Conservation (phyloP, 2,113 vertebrate species). For the Pituophis catenifer region DNA sequence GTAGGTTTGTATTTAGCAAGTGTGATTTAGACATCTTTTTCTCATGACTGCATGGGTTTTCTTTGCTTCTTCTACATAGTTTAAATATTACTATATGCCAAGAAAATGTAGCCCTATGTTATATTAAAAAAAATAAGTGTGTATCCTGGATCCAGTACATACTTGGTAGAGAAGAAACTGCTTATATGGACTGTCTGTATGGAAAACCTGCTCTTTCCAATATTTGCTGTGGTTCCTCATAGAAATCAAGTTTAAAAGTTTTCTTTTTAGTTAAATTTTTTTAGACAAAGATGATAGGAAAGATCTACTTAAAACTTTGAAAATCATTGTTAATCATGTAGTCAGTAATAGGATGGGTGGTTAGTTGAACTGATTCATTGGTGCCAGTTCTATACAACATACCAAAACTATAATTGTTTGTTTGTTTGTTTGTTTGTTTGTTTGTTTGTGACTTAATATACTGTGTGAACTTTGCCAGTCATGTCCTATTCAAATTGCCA, state of each 20-base stretch:
- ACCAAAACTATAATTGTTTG: not conserved
- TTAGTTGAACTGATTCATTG: not conserved
- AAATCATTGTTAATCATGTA: not conserved
- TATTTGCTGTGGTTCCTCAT: not conserved
- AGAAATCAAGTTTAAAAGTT: not conserved
- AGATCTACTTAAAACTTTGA: not conserved
- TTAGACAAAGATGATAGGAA: not conserved
- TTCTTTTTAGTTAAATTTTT: not conserved
- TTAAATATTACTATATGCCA: not conserved
- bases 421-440: too few relatives aligned
- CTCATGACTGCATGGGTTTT: not conserved
- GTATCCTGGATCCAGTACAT: not conserved
- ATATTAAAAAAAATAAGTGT: not conserved
- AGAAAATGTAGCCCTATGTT: not conserved
- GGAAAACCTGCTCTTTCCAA: not conserved
- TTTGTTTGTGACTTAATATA: not conserved
- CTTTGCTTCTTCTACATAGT: not conserved
- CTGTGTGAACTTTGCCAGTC: not conserved
- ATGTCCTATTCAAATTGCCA: not conserved
- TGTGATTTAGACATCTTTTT: not conserved
- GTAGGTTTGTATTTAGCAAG: not conserved
- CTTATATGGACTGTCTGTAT: not conserved
- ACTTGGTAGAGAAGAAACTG: not conserved
- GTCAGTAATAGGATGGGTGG: not conserved
- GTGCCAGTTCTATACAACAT: not conserved